Evolutionary conservation across 2,113 vertebrate species (phyloP).

Genomic region (Neotoma lepida): DNA sequence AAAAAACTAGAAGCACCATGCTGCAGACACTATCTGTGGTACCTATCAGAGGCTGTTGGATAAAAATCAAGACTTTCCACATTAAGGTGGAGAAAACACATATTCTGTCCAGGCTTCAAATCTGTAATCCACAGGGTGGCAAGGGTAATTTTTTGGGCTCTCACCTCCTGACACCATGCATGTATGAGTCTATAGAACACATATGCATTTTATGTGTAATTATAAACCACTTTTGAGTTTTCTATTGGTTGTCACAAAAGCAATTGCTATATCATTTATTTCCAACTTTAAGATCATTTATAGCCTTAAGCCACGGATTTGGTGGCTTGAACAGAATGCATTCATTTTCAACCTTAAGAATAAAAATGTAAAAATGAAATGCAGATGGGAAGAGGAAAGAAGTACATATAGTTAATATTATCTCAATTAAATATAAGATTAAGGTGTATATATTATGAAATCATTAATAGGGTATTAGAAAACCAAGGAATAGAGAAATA

Average conservation of each 20-base stretch:
- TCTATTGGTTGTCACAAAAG: background rate
- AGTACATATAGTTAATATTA: fast-evolving
- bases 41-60: background rate
- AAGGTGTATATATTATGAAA: background rate
- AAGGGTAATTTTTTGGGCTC: fast-evolving
- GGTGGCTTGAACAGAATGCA: background rate
- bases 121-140: background rate
- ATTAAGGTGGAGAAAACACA: background rate
- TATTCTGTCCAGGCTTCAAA: background rate
- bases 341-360: background rate
- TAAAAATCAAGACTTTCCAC: background rate
- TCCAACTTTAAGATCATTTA: background rate
- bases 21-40: background rate
- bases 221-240: background rate
- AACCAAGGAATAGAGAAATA: background rate
- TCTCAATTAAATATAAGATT: background rate
- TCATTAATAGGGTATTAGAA: background rate
- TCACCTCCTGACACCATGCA: too few relatives aligned
- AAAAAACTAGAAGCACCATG: too few relatives aligned
- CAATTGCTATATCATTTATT: background rate
- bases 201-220: background rate
- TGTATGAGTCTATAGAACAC: background rate
- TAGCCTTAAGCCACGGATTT: background rate
- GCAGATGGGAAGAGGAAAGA: background rate
- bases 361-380: background rate